These are phyloP conservation scores for Threskiornis aethiopicus DNA, from an alignment of 2,797 vertebrate genomes.

Conservation along the genomic window DNA sequence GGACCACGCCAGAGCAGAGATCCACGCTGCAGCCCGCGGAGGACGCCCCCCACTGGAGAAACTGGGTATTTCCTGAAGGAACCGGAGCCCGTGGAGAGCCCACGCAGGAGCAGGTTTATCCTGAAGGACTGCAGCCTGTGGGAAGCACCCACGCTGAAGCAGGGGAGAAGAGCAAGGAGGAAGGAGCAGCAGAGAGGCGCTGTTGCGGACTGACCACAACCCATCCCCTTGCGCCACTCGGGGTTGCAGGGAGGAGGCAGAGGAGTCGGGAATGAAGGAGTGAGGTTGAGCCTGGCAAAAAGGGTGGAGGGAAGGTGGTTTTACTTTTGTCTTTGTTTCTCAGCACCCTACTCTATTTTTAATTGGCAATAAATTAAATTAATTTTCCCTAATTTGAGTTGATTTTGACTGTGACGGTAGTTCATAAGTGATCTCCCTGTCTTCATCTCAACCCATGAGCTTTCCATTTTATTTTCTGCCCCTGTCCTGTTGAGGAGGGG, in stretches of 20 bases:
- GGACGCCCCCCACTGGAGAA: not conserved
- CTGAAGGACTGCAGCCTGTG: not conserved
- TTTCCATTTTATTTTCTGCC: not conserved
- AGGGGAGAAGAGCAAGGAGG: not conserved
- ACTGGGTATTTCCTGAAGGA: not conserved
- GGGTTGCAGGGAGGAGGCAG: not conserved
- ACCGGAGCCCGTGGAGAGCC: not conserved
- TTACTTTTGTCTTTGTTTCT: not conserved
- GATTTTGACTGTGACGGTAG: not conserved
- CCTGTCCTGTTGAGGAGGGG: not conserved
- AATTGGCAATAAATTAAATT: not conserved
- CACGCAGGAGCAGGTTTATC: not conserved
- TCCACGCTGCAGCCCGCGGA: accelerated
- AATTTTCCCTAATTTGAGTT: not conserved
- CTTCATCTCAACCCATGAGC: not conserved
- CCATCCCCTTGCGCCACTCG: accelerated
- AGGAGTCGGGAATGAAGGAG: not conserved
- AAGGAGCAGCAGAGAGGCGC: not conserved
- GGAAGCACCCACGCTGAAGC: accelerated
- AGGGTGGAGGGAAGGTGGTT: not conserved
- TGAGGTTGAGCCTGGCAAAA: not conserved
- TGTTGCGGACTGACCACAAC: not conserved
- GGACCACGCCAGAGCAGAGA: not conserved
- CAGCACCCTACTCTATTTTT: not conserved
- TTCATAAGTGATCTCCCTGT: not conserved